Evolutionary conservation across 2,797 vertebrate species (phyloP).

Genomic region (Diglossa cyanea): DNA sequence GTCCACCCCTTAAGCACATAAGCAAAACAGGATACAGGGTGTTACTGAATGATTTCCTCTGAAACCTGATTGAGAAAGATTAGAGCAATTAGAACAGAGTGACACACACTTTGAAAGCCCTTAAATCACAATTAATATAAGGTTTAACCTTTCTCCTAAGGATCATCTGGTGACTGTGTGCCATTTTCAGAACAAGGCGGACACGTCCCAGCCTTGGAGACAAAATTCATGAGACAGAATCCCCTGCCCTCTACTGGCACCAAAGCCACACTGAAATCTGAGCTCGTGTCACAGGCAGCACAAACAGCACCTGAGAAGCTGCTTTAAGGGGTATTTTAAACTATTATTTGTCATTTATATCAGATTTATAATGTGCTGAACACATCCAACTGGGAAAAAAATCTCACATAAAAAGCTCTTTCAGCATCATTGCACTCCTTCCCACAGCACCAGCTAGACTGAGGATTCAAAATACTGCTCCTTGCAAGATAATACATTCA

Average conservation of each 20-base stretch:
- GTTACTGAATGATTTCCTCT: conserved; percentile 62
- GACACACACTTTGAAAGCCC: conserved; percentile 15
- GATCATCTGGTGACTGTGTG: neutral
- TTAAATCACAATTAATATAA: conserved; percentile 40
- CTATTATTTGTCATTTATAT: neutral
- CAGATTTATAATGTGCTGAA: neutral
- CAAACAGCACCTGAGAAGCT: neutral
- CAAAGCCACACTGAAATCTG: neutral
- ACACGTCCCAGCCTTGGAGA: neutral
- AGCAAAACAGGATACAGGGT: conserved; percentile 63
- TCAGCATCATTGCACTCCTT: neutral
- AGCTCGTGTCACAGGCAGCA: neutral
- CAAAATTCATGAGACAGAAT: conserved; percentile 25
- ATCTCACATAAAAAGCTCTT: neutral
- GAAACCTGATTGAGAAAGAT: conserved; percentile 59
- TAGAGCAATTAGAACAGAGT: conserved; percentile 49
- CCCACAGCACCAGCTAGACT: neutral
- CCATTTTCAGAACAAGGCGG: neutral
- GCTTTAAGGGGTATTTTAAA: neutral
- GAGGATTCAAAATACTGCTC: neutral
- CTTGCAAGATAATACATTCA: conserved; percentile 3
- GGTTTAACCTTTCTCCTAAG: conserved; percentile 21
- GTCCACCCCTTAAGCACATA: conserved; percentile 13
- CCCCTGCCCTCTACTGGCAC: conserved; percentile 63
- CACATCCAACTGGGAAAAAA: neutral